Conservation (phyloP, 64 coral and sea anemone species). For the Acropora yongei region DNA sequence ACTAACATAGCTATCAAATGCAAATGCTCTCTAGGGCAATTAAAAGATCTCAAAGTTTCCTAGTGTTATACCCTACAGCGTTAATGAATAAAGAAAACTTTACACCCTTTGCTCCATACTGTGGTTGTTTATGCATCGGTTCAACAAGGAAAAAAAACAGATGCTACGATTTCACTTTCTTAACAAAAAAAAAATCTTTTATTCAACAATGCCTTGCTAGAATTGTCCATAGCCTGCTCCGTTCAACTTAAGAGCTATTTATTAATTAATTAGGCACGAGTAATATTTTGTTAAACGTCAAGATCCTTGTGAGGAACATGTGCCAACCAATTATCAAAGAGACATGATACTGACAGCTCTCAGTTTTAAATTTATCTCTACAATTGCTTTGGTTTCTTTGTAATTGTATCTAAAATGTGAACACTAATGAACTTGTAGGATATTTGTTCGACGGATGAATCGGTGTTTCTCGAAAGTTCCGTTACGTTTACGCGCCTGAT, state of each 20-base stretch:
- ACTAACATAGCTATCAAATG: not conserved
- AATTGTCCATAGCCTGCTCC: not conserved
- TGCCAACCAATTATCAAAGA: not conserved
- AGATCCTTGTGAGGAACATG: not conserved
- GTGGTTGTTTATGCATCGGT: conserved; percentile 8
- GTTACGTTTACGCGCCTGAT: too few relatives aligned
- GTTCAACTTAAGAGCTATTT: not conserved
- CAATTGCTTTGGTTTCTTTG: not conserved
- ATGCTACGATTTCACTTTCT: conserved; percentile 17
- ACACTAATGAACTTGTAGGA: not conserved
- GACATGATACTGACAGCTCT: not conserved
- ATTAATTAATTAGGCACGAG: not conserved
- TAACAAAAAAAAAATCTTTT: too few relatives aligned
- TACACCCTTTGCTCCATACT: conserved; percentile 28
- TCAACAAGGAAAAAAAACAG: conserved; percentile 34
- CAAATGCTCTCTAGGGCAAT: not conserved
- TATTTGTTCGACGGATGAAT: not conserved
- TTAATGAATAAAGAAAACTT: conserved; percentile 8
- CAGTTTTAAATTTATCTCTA: not conserved
- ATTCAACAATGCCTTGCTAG: not conserved
- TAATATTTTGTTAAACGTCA: not conserved
- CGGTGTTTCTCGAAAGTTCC: too few relatives aligned
- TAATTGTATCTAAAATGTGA: not conserved
- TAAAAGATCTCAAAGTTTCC: not conserved
- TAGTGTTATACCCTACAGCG: conserved; percentile 15